phyloP scores from a whole-genome alignment of 2,888 invertebrate genomes.

The Tinea trinotella region DNA sequence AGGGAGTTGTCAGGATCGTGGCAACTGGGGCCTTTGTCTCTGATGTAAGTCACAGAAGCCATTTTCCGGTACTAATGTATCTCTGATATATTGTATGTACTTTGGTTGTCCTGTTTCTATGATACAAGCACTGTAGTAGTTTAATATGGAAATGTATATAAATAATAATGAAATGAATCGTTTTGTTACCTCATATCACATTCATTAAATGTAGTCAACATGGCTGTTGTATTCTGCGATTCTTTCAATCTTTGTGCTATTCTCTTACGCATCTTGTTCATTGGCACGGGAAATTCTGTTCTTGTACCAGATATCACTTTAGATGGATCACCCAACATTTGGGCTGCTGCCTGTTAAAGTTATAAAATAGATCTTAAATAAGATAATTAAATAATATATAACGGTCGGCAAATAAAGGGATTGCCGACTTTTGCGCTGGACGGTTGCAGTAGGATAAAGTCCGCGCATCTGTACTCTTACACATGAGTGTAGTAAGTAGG shows the following conservation, averaged over 20 bases:
- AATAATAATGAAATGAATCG: not conserved
- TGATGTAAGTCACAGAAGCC: too few relatives aligned
- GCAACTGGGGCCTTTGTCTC: too few relatives aligned
- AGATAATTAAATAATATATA: not conserved
- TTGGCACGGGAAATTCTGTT: slow-evolving; percentile 94
- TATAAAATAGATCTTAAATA: slow-evolving; percentile 29
- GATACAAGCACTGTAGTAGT: too few relatives aligned
- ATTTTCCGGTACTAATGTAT: too few relatives aligned
- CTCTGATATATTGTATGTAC: too few relatives aligned
- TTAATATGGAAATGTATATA: too few relatives aligned
- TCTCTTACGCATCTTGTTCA: slow-evolving; percentile 96
- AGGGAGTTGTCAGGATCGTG: too few relatives aligned
- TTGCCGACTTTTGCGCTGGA: too few relatives aligned
- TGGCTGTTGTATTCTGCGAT: slow-evolving; percentile 97
- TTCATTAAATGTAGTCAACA: slow-evolving; percentile 99
- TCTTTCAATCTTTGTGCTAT: slow-evolving; percentile 97
- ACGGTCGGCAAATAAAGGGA: not conserved
- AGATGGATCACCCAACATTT: slow-evolving; percentile 79
- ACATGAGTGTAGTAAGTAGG: too few relatives aligned
- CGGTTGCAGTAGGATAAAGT: too few relatives aligned
- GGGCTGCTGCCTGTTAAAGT: slow-evolving; percentile 67
- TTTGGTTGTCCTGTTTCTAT: too few relatives aligned
- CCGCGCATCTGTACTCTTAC: too few relatives aligned
- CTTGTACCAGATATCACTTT: slow-evolving; percentile 89
- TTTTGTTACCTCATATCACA: slow-evolving; percentile 90